A percentile compares a stretch with the other conserved stretches of the same genome.
These are phyloP conservation scores for Bilobella aurantiaca DNA, from an alignment of 1,140 invertebrate genomes.

Conservation along the genomic window DNA sequence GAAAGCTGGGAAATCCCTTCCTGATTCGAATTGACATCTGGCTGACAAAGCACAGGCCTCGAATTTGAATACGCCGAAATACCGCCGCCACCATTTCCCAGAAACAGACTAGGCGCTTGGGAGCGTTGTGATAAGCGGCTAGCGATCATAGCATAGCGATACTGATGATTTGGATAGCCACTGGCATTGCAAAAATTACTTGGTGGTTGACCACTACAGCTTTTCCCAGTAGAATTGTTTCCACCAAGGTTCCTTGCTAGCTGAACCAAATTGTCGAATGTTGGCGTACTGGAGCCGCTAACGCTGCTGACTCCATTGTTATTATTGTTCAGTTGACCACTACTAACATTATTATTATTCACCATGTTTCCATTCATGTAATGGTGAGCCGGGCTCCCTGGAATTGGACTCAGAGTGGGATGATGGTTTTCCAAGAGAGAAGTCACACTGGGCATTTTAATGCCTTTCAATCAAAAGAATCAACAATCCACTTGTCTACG, in stretches of 20 bases:
- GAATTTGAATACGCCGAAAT: neutral
- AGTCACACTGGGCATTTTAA: slow-evolving; percentile 26
- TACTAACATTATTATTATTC: slow-evolving; percentile 5
- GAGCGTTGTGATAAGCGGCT: slow-evolving; percentile 12
- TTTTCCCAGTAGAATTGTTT: neutral
- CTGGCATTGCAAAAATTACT: slow-evolving; percentile 16
- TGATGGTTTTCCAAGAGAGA: slow-evolving; percentile 24
- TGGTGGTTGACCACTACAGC: slow-evolving; percentile 5
- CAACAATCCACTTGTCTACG: too few species aligned
- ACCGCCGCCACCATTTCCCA: neutral
- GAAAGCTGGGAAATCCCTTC: neutral
- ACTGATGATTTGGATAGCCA: slow-evolving; percentile 20
- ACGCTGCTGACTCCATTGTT: neutral
- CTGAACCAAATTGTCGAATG: slow-evolving; percentile 22
- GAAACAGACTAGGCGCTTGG: neutral
- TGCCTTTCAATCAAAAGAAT: too few species aligned
- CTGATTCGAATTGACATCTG: neutral
- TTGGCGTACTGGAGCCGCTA: slow-evolving; percentile 11
- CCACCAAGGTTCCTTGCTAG: slow-evolving; percentile 14
- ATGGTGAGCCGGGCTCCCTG: slow-evolving; percentile 20
- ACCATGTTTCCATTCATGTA: slow-evolving; percentile 1
- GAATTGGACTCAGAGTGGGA: slow-evolving; percentile 24
- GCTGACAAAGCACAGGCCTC: neutral
- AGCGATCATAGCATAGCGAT: slow-evolving; percentile 19
- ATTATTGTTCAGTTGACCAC: neutral